Evolutionary conservation across 2,888 invertebrate species (phyloP), one percentile per base, ranked within the genome.

Genomic region (Tachina lurida): DNA sequence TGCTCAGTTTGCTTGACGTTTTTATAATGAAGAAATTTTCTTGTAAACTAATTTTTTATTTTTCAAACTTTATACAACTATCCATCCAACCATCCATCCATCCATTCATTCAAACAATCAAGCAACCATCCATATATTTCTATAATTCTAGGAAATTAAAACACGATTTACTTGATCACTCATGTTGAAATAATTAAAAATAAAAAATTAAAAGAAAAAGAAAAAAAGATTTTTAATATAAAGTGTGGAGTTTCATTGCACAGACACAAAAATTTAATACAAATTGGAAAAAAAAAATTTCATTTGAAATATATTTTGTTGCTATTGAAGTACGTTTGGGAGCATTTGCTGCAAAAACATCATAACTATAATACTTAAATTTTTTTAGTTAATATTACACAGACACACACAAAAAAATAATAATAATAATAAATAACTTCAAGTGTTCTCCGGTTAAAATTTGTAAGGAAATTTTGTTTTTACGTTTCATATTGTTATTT

Each of bases 161-260:
- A 86, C 84, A 77, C 60, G 86, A 86, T 79, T 86, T 86, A 86
- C 82, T 86, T 83, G 75, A 82, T 79, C 71, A 67, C 81, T 85
- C 73, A 86, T 86, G 85, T 86, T 86, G 82, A 86, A 86, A 86
- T 83, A 85, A 85, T 82, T 77, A 81, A 62, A 76, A 85, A 85
- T 82, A 68, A 81, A 62, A 76, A 84, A 71, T 10, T 13, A 67
- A 43, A 65, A 73, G 15, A 31, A 49, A 3, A 74, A 68, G n/a
- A 74, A 68, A 49, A 31, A 31, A 31, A 7, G 7, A 7, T 31
- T 31, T 31, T 31, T 5, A 17, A 54, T 43, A 67, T 47, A 77
- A 77, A 68, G 17, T 77, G 41, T 65, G 43, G 19, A 76, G 74
- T 63, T 63, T 63, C n/a, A 63, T 54, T 63, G 60, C 22, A 63